Evolutionary conservation across 1,140 invertebrate genomes (phyloP).

Genomic region (Diachasma alloeum): DNA sequence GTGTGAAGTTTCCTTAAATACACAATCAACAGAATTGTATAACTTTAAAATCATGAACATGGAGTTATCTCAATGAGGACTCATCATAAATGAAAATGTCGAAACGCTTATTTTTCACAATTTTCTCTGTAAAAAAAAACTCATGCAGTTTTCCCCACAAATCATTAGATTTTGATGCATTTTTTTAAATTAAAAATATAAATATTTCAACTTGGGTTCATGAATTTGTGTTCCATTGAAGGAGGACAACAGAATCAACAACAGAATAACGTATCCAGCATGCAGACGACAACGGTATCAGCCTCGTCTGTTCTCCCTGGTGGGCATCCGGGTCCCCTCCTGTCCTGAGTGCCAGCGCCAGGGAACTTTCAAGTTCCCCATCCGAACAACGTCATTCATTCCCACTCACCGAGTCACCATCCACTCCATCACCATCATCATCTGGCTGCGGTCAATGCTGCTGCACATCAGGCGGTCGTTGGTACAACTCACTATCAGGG

Average conservation of each 20-base stretch:
- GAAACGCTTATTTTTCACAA: too few species aligned
- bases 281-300: slow-evolving; percentile 58
- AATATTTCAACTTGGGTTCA: too few species aligned
- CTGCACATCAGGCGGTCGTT: slow-evolving; percentile 55
- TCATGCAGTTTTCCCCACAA: too few species aligned
- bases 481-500: slow-evolving; percentile 56
- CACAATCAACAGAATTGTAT: too few species aligned
- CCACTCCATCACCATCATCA: slow-evolving; percentile 52
- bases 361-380: slow-evolving; percentile 66
- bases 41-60: too few species aligned
- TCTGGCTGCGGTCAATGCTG: slow-evolving; percentile 54
- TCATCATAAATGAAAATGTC: too few species aligned
- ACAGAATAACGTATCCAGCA: slow-evolving; percentile 57
- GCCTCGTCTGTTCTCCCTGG: slow-evolving; percentile 59
- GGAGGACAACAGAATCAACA: slow-evolving; percentile 60
- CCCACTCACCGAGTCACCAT: slow-evolving; percentile 53
- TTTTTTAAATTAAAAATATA: too few species aligned
- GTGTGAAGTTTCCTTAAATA: too few species aligned
- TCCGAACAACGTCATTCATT: slow-evolving; percentile 59
- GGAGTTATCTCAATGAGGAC: too few species aligned
- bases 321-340: slow-evolving; percentile 59
- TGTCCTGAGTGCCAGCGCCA: slow-evolving; percentile 66
- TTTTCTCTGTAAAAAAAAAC: too few species aligned
- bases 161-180: too few species aligned
- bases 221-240: slow-evolving; percentile 14